A percentile compares a stretch with the other conserved stretches of the same genome.
phyloP scores from a whole-genome alignment of 2,797 vertebrate species.

The Anableps anableps region DNA sequence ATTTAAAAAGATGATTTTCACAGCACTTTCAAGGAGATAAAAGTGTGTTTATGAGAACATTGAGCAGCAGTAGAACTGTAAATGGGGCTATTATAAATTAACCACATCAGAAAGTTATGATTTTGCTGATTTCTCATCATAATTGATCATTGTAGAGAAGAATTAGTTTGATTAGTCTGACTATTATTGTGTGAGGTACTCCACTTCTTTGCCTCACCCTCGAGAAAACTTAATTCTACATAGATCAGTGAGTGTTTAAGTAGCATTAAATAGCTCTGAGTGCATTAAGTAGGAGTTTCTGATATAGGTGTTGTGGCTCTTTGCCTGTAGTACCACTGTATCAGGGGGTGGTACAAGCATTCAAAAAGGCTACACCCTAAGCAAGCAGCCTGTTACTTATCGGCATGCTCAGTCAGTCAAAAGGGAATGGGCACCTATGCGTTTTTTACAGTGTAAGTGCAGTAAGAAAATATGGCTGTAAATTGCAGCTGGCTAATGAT shows the following conservation, averaged over 20 bases:
- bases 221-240: background rate
- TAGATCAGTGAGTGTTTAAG: background rate
- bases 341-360: background rate
- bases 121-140: background rate
- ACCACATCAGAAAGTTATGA: too few relatives aligned
- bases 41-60: background rate
- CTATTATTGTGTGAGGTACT: background rate
- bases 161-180: background rate
- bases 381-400: background rate
- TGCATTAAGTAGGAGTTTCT: background rate
- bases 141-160: background rate
- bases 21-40: background rate
- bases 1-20: background rate
- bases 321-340: background rate
- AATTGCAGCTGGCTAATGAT: background rate
- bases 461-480: background rate
- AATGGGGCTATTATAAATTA: background rate
- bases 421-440: background rate
- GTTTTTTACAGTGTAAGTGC: background rate
- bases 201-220: background rate
- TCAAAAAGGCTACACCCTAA: background rate
- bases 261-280: background rate
- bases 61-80: background rate
- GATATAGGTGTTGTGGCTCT: background rate
- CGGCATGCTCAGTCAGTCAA: background rate